Base-by-base conservation (phyloP, 2,113 vertebrate species). In the Falcunculus frontatus region DNA sequence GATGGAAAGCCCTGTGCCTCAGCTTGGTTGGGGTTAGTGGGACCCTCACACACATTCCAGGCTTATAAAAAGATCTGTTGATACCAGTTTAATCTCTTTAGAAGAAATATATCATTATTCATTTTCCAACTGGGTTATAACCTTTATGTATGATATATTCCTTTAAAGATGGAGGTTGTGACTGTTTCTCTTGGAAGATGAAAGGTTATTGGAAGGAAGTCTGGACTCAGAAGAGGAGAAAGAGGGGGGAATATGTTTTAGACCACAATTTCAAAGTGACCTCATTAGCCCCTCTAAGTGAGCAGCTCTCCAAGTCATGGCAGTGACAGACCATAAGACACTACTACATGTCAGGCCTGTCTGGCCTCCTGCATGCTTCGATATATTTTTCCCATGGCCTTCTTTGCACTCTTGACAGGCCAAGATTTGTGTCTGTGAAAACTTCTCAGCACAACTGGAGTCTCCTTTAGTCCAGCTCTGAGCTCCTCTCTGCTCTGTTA, bases 181-280 rank as follows among this genome's bases (percentile, higher is more conserved):
- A 75, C 77, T 91, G 65, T 94, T 91, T 92, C 60, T 94, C 68
- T 95, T 95, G 93, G 94, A 94, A 84, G 53, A 81, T 39, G 4
- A 82, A 84, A 84, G 86, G 69, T 91, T 96, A 49, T 79, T 91
- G 55, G n/a, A 93, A 95, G 52, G 74, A 89, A 85, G 26, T 79
- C 49, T 79, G 49, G 33, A 50, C 65, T 93, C 37, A 68, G 53
- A 89, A 68, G 60, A 76, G 32, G 53, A 78, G n/a, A 92, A 69
- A 69, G 53, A 23, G 9, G 12, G 5, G 21, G 4, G 11, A 5
- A n/a, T 50, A 60, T 8, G 74, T 72, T 94, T 92, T 39, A 87
- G 53, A 78, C 27, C 77, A 68, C 27, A 90, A 39, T 93, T 86
- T 82, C n/a, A 10, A 72, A 78, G 65, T 53, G 76, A 79, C 64